These are phyloP conservation scores for Palloptera scutellata DNA, from an alignment of 2,888 invertebrate species.

Conservation along the genomic window DNA sequence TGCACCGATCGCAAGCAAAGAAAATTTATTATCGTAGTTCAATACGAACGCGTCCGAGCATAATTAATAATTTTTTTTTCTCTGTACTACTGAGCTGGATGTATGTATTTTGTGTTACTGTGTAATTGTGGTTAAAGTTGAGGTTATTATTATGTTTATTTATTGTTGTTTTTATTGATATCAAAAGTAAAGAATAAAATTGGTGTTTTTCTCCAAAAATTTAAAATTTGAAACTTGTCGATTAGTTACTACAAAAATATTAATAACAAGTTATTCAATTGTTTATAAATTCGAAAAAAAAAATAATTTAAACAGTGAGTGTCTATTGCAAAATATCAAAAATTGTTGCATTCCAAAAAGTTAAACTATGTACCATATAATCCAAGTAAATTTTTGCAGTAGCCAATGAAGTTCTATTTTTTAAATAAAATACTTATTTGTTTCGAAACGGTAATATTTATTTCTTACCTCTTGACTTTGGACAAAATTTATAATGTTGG, in stretches of 20 bases:
- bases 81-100: neutral
- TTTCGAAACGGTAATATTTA: too few species aligned
- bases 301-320: neutral
- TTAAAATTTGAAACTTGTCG: neutral
- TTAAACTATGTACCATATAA: too few species aligned
- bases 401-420: too few species aligned
- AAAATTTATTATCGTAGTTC: slow-evolving; percentile 36
- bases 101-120: neutral
- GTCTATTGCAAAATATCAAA: neutral
- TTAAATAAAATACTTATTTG: too few species aligned
- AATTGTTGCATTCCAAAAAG: too few species aligned
- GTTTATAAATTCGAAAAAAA: neutral
- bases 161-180: too few species aligned
- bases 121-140: neutral
- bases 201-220: too few species aligned
- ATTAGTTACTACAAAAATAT: neutral
- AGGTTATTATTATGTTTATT: too few species aligned
- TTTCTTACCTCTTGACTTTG: too few species aligned
- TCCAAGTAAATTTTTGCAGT: too few species aligned
- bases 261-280: neutral
- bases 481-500: too few species aligned
- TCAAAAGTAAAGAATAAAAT: too few species aligned
- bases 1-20: slow-evolving; percentile 58
- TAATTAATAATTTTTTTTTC: slow-evolving; percentile 17
- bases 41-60: slow-evolving; percentile 21